Base-by-base conservation (phyloP, 2,797 vertebrate genomes). In the Bradypodion ventrale region DNA sequence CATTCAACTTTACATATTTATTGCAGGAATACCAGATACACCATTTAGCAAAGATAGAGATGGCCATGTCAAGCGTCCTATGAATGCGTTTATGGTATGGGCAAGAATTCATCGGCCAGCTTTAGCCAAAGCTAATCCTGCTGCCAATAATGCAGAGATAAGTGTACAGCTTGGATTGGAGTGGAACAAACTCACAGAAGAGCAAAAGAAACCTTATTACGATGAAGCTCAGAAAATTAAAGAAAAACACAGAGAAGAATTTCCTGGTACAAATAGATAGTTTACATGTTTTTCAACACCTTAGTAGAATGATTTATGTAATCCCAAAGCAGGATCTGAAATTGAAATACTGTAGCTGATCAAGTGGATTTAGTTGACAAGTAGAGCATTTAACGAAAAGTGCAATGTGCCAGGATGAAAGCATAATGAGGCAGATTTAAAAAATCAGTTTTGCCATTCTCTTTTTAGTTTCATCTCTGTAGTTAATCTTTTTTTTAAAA, bases 71-170 rank as follows among this genome's bases (percentile, higher is more conserved):
- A 98, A 98, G 94, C 95, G 96, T 74, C 97, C 97, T 0, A 96
- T 98, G 96, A 98, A 98, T 2, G 97, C 97, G 1, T 98, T 96
- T 84, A 95, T 98, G 95, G 95, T 98, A 80, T 97, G 97, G 97
- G 93, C 96, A 65, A 92, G 92, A 78, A 97, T 97, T 87, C 97
- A 98, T 85, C 94, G 96, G 21, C 85, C 93, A 2, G 93, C 93
- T 62, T 81, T 97, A 89, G 95, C 95, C 78, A 97, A 93, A 93
- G 94, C 95, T 77, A 96, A 95, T 90, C 96, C 96, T 0, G 80
- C 86, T 2, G 94, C 93, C 75, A 95, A 74, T 82, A 95, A 94
- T 29, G 88, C 92, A 52, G 94, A 97, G 60, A 96, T 96, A 93
- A 97, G 95, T 80, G 89, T 96, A 69, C 96, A 95, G 85, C 96